These are phyloP conservation scores for Physella acuta DNA, from an alignment of 1,140 invertebrate species.

Conservation along the genomic window DNA sequence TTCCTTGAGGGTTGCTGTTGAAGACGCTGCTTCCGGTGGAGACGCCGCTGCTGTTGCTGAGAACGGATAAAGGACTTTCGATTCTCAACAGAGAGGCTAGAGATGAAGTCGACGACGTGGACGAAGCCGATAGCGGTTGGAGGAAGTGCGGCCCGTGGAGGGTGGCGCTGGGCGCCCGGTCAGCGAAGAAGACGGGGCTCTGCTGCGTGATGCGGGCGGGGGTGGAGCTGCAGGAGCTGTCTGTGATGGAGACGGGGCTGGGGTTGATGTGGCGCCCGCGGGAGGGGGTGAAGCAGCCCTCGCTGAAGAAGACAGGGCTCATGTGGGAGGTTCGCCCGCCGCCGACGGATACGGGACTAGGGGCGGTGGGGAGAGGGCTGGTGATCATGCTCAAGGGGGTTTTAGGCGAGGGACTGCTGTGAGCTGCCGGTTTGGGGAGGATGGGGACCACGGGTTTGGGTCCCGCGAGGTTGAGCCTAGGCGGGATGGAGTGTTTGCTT, in stretches of 20 bases:
- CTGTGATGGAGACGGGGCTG: slow-evolving; percentile 3
- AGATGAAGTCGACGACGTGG: slow-evolving; percentile 7
- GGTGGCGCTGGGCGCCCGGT: neutral
- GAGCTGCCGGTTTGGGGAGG: slow-evolving; percentile 11
- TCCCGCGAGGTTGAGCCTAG: slow-evolving; percentile 9
- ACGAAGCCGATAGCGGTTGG: slow-evolving; percentile 11
- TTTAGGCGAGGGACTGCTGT: slow-evolving; percentile 2
- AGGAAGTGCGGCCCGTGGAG: neutral
- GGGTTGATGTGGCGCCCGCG: neutral
- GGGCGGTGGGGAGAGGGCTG: slow-evolving; percentile 18
- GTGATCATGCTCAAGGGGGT: slow-evolving; percentile 7
- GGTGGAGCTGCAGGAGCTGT: slow-evolving; percentile 6
- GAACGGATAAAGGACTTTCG: slow-evolving; percentile 17
- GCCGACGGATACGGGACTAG: neutral
- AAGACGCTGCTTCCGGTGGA: slow-evolving; percentile 15
- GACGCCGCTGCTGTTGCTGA: slow-evolving; percentile 20
- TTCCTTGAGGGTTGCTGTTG: neutral
- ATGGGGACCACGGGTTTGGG: slow-evolving; percentile 21
- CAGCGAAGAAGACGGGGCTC: slow-evolving; percentile 24
- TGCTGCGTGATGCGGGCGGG: slow-evolving; percentile 8
- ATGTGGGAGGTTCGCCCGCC: neutral
- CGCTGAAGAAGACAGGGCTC: slow-evolving; percentile 11
- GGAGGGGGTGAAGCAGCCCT: slow-evolving; percentile 12
- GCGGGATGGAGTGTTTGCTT: slow-evolving; percentile 17
- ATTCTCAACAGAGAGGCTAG: slow-evolving; percentile 5